These are phyloP conservation scores for Bimastos eiseni DNA, from an alignment of 2,888 invertebrate genomes.

Conservation along the genomic window DNA sequence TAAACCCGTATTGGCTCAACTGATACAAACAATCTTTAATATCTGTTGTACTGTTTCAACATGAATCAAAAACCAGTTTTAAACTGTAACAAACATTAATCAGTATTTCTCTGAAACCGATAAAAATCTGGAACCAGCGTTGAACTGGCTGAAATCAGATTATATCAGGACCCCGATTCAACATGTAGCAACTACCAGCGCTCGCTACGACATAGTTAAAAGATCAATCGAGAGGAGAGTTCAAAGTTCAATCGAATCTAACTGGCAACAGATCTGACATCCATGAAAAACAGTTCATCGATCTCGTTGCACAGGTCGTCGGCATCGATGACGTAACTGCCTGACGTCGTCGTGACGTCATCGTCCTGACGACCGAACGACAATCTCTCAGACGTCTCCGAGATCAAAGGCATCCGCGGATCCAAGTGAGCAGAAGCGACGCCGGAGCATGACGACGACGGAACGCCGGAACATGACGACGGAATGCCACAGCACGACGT, in stretches of 20 bases:
- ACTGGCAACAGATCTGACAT: not conserved
- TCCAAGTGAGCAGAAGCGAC: conserved; percentile 1
- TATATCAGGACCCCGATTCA: not conserved
- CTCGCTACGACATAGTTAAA: not conserved
- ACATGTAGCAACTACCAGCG: not conserved
- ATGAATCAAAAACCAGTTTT: not conserved
- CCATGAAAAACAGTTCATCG: not conserved
- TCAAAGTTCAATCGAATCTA: not conserved
- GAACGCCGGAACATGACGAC: not conserved
- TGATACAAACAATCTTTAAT: not conserved
- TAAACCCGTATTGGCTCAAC: too few relatives aligned
- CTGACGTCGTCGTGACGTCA: conserved; percentile 20
- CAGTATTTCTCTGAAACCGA: too few relatives aligned
- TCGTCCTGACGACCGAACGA: not conserved
- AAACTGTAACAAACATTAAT: not conserved
- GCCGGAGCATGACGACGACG: not conserved
- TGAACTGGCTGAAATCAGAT: not conserved
- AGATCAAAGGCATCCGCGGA: conserved; percentile 19
- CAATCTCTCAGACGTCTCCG: not conserved
- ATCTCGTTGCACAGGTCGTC: conserved; percentile 10
- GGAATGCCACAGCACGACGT: not conserved
- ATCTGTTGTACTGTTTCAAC: too few relatives aligned
- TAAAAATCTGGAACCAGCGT: not conserved
- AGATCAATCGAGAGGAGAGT: not conserved
- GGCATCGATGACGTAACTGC: conserved; percentile 14